phyloP scores from a whole-genome alignment of 2,888 invertebrate genomes.

The Zootermopsis nevadensis region DNA sequence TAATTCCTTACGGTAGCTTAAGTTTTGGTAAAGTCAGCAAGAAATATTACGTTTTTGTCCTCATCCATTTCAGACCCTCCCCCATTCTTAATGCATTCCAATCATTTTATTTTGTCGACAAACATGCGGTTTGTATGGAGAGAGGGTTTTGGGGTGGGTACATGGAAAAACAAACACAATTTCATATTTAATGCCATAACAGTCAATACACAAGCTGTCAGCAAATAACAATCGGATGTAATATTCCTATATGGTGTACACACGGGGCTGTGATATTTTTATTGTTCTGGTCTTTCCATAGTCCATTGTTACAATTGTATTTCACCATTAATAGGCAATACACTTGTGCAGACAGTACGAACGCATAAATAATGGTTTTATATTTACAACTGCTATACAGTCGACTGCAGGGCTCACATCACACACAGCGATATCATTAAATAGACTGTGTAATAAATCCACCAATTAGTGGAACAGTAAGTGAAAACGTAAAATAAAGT shows the following conservation, averaged over 20 bases:
- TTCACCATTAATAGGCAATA: slow-evolving; percentile 43
- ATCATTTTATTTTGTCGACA: slow-evolving; percentile 43
- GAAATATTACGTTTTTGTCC: background rate
- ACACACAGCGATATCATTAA: background rate
- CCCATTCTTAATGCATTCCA: slow-evolving; percentile 47
- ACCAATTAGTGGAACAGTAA: slow-evolving; percentile 13
- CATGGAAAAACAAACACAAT: slow-evolving; percentile 45
- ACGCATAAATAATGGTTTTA: slow-evolving; percentile 12
- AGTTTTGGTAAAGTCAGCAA: no score
- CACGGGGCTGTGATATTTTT: slow-evolving; percentile 33
- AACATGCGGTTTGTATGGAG: slow-evolving; percentile 21
- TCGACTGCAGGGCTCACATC: background rate
- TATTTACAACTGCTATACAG: slow-evolving; percentile 8
- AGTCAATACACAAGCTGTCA: slow-evolving; percentile 44
- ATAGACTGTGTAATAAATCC: slow-evolving; percentile 17
- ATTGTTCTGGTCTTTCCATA: slow-evolving; percentile 31
- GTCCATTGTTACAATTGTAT: slow-evolving; percentile 39
- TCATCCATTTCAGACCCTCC: background rate
- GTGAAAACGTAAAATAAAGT: slow-evolving; percentile 13
- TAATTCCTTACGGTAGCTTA: no score
- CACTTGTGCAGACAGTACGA: slow-evolving; percentile 32
- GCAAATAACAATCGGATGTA: slow-evolving; percentile 46
- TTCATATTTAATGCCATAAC: slow-evolving; percentile 46
- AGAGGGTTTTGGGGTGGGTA: background rate
- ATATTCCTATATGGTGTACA: slow-evolving; percentile 18